Base-by-base conservation (phyloP, 53 echinoderm and acorn worm genomes). In the Astropecten irregularis region DNA sequence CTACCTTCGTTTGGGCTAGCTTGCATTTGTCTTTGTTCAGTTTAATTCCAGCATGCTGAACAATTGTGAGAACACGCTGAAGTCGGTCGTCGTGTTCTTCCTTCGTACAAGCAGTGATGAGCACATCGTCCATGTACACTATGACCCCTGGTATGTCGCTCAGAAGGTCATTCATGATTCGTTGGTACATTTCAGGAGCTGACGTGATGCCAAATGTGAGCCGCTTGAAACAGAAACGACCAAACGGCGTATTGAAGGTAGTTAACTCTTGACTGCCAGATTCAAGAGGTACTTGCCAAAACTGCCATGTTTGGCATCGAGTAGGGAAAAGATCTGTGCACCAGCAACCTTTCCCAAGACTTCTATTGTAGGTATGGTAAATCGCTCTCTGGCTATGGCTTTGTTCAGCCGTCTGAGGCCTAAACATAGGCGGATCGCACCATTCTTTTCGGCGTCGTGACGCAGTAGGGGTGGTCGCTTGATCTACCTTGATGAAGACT, bases 371-470 rank as follows among this genome's bases (percentile, higher is more conserved):
- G 76, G 76, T 35, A 83, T 68, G 34, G 35, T 56, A 25, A 55
- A 83, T 53, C 44, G 54, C 28, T 83, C 55, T 68, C 69, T 61
- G 31, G 55, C 7, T 2, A 35, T 21, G 8, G 69, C 60, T 54
- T 69, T 83, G 23, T 83, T 83, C 0, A 83, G 69, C 69, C 49
- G 57, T 10, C 57, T 31, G n/a, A 83, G 40, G 20, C 69, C 57
- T 3, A 76, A 55, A 76, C 76, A 76, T 2, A 76, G 21, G 28
- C 76, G 76, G 35, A 76, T 76, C 16, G 4, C 10, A 18, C 38
- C 76, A 14, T 76, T 76, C 57, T 76, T 76, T 46, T 76, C 56
- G 40, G 67, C 1, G 67, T 29, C 22, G 22, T 34, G 5, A 66
- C 67, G 22, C 67, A 66, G 40, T 66, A 38, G 20, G 38, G 23